Base-by-base conservation (phyloP, 2,888 invertebrate species). In the Atrina japonica region DNA sequence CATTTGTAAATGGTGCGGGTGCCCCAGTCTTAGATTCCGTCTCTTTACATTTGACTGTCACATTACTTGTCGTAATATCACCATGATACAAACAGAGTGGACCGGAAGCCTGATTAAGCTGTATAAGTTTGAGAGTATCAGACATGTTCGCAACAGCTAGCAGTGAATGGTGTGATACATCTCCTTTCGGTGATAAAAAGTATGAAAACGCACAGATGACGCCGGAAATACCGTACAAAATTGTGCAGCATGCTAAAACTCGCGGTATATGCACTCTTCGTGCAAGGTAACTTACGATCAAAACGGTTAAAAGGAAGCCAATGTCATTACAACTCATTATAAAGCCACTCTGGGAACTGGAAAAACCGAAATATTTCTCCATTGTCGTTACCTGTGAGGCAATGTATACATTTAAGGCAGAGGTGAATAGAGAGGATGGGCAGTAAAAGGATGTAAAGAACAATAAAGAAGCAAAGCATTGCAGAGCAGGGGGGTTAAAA, bases 291-390 rank as follows among this genome's bases (percentile, higher is more conserved):
- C 80, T 79, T n/a, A 78, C 73, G 21, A 82, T 66, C 29, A 83
- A 40, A 0, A 79, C 80, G 1, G 77, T 75, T 18, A 76, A 21
- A 23, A 85, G 71, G 66, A 75, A 85, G 1, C 86, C 86, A 35
- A 86, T 81, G 65, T 86, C 85, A 66, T 86, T 86, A 59, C 83
- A 82, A 49, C 83, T 83, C 27, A 85, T 67, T 1, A 86, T 60
- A 45, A 86, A 77, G 0, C 86, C 86, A 3, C 80, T 81, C 45
- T 83, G 79, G 1, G 84, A 67, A 68, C 84, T 84, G 35, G 80
- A 80, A 9, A 86, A 73, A 2, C 85, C 85, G 45, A 80, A 86
- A 40, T 82, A 77, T 63, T 77, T 81, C 67, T 86, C 86, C 7
- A 86, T 79, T 21, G 84, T 82, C 7, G 85, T 85, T 9, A 83